These are phyloP conservation scores for Hydrotaea cyrtoneurina DNA, from an alignment of 2,888 invertebrate genomes.

Conservation along the genomic window DNA sequence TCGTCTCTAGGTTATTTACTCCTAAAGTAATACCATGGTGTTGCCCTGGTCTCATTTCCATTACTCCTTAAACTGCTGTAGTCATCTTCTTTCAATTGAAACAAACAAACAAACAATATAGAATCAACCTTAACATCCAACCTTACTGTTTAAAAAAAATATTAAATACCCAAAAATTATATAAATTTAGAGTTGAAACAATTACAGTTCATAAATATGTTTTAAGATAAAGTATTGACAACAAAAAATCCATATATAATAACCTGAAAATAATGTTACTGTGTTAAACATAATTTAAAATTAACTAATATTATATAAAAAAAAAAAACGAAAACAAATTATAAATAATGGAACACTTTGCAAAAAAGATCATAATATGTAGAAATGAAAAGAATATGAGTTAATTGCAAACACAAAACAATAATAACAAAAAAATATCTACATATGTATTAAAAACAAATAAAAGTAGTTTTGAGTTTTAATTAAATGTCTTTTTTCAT, in stretches of 20 bases:
- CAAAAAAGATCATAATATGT: not conserved
- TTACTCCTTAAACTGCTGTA: too few relatives aligned
- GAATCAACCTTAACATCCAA: not conserved
- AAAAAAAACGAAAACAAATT: not conserved
- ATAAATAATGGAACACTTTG: slow-evolving; percentile 21
- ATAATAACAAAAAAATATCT: not conserved
- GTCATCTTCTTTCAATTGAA: too few relatives aligned
- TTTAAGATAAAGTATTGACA: slow-evolving; percentile 2
- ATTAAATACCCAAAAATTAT: not conserved
- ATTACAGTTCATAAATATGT: not conserved
- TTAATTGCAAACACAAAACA: slow-evolving; percentile 10
- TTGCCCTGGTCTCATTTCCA: too few relatives aligned
- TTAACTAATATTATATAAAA: slow-evolving; percentile 9
- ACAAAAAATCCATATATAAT: slow-evolving; percentile 26
- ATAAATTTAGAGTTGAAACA: slow-evolving; percentile 15
- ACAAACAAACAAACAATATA: not conserved
- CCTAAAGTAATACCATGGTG: too few relatives aligned
- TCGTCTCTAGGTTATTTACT: too few relatives aligned
- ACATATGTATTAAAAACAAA: not conserved
- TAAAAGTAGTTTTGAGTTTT: slow-evolving; percentile 1
- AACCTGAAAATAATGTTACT: slow-evolving; percentile 26
- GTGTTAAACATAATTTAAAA: slow-evolving; percentile 17
- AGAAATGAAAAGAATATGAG: slow-evolving; percentile 28
- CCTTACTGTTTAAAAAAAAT: not conserved
- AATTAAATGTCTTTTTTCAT: not conserved